A percentile compares a stretch with the other conserved stretches of the same genome.
phyloP scores from a whole-genome alignment of 37 sponge, comb jelly and placozoan genomes.

The Corticium candelabrum region DNA sequence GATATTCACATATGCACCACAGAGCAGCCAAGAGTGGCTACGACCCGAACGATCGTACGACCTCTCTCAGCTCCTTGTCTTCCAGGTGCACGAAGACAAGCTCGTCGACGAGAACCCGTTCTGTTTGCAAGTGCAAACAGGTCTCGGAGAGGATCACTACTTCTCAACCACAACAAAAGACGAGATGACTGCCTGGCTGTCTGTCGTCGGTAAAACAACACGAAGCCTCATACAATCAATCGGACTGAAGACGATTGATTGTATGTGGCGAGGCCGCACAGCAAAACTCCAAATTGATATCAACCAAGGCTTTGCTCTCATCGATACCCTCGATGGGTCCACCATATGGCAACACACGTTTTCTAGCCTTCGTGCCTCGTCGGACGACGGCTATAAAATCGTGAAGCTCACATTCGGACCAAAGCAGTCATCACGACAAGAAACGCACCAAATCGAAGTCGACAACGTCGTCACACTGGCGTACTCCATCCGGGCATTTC shows the following conservation, averaged over 20 bases:
- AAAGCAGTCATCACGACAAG: not conserved
- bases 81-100: not conserved
- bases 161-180: not conserved
- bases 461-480: not conserved
- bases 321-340: not conserved
- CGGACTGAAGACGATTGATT: not conserved
- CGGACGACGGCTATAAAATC: not conserved
- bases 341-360: not conserved
- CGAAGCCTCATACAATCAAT: not conserved
- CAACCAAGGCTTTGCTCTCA: not conserved
- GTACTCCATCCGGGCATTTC: not conserved
- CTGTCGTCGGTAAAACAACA: not conserved
- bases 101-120: not conserved
- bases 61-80: not conserved
- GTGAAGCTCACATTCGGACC: not conserved
- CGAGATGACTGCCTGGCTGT: not conserved
- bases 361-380: not conserved
- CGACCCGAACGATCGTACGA: conserved; percentile 1
- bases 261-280: not conserved
- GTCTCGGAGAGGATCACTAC: not conserved
- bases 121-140: not conserved
- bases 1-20: not conserved
- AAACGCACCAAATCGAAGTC: not conserved
- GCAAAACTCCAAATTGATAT: not conserved
- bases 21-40: not conserved